Evolutionary conservation across 1,140 invertebrate genomes (phyloP).

Genomic region (Lasaia peninsularis): DNA sequence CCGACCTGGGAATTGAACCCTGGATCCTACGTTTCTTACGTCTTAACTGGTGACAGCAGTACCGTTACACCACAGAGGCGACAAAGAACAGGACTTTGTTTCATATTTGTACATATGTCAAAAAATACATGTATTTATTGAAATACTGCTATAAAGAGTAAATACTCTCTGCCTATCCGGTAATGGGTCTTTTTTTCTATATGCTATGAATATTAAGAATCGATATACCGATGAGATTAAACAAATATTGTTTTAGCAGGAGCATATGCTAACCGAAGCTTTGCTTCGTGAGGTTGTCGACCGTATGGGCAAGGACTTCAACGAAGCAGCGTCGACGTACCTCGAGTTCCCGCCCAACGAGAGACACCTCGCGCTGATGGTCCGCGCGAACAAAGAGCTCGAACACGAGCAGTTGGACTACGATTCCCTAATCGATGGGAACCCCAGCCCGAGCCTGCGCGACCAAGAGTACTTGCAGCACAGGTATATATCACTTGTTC

Average conservation of each 20-base stretch:
- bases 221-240: too few species aligned
- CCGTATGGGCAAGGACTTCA: constrained; percentile 83
- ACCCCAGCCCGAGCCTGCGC: constrained; percentile 85
- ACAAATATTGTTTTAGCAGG: constrained; percentile 35
- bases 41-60: too few species aligned
- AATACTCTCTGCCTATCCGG: too few species aligned
- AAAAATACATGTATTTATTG: too few species aligned
- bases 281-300: constrained; percentile 83
- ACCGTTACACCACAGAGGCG: too few species aligned
- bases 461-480: constrained; percentile 95
- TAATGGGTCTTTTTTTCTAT: too few species aligned
- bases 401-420: constrained; percentile 81
- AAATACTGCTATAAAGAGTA: too few species aligned
- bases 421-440: constrained; percentile 80
- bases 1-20: too few species aligned
- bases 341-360: constrained; percentile 81
- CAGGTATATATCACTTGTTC: constrained; percentile 64
- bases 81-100: too few species aligned
- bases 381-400: constrained; percentile 72
- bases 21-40: too few species aligned
- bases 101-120: too few species aligned
- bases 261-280: constrained; percentile 78
- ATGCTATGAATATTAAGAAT: too few species aligned
- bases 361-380: constrained; percentile 73
- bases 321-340: constrained; percentile 79